Base-by-base conservation (phyloP, 2,797 vertebrate species). In the Galagoides demidoff region DNA sequence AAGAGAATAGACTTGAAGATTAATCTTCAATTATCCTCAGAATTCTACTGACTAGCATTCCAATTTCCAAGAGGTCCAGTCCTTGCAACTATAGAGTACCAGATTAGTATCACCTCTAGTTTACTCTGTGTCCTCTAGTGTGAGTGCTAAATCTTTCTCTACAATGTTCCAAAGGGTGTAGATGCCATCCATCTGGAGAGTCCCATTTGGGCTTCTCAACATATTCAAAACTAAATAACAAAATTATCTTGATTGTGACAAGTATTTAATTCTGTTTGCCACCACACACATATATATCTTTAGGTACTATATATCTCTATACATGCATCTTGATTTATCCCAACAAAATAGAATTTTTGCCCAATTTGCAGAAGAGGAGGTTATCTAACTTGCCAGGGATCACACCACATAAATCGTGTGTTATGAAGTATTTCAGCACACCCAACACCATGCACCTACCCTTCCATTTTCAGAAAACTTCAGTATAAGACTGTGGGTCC, bases 141-240 rank as follows among this genome's bases (percentile, higher is more conserved):
- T 74, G 27, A 81, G 8, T 61, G n/a, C 14, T 76, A 66, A 45
- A 64, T 79, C 94, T 63, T 78, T 73, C 7, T n/a, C 63, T 34
- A 10, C 16, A 3, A 27, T 22, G 5, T 74, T 85, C 43, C 37
- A 89, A 16, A 89, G 70, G 13, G 37, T 4, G 3, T 39, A 68
- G 2, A 27, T 57, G 73, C 27, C 63, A 20, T 84, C 68, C 49
- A 63, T 23, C 3, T 52, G 1, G 22, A 85, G n/a, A 73, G 12
- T 39, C 37, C n/a, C 52, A 71, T 45, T 86, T 37, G n/a, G 7
- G 13, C 43, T 77, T 59, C 13, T 85, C 27, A 76, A 89, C 14
- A 7, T 73, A 61, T 37, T 94, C 34, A 94, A 85, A 93, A 81
- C 11, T 68, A 85, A 93, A 90, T 63, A 55, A 29, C 11, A 57